phyloP scores from a whole-genome alignment of 2,113 vertebrate genomes.

The Platichthys stellatus region DNA sequence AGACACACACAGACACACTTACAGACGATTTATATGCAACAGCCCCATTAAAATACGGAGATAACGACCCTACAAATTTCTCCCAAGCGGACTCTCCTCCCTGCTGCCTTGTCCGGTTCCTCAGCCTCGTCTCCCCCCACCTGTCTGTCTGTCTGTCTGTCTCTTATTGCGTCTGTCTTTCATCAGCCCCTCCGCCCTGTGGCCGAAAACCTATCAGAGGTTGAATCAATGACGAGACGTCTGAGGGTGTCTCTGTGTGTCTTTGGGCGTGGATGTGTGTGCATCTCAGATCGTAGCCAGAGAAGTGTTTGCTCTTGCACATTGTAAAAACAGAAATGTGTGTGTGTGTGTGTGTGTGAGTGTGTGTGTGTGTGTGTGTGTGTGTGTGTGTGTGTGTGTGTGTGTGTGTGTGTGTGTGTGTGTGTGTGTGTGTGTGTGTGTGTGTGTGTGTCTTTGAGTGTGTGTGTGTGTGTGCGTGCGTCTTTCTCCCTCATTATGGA shows the following conservation, averaged over 20 bases:
- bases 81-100: slow-evolving; percentile 57
- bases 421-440: slow-evolving; percentile 11
- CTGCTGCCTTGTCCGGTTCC: slow-evolving; percentile 51
- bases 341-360: neutral
- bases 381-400: slow-evolving; percentile 11
- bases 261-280: slow-evolving; percentile 17
- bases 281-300: neutral
- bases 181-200: slow-evolving; percentile 66
- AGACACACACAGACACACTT: slow-evolving; percentile 8
- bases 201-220: slow-evolving; percentile 66
- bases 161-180: slow-evolving; percentile 74
- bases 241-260: slow-evolving; percentile 18
- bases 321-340: neutral
- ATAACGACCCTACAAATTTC: slow-evolving; percentile 67
- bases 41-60: slow-evolving; percentile 54
- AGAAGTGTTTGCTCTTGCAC: slow-evolving; percentile 3
- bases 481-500: slow-evolving; percentile 46
- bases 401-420: no score
- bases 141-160: slow-evolving; percentile 70
- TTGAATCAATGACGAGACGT: slow-evolving; percentile 62
- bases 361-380: slow-evolving; percentile 14
- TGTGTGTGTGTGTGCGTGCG: slow-evolving; percentile 2
- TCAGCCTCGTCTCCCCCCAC: slow-evolving; percentile 43
- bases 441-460: slow-evolving; percentile 5
- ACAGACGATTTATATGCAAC: slow-evolving; percentile 47